These are phyloP conservation scores for Notolabrus celidotus DNA, from an alignment of 2,797 vertebrate species.

Conservation along the genomic window DNA sequence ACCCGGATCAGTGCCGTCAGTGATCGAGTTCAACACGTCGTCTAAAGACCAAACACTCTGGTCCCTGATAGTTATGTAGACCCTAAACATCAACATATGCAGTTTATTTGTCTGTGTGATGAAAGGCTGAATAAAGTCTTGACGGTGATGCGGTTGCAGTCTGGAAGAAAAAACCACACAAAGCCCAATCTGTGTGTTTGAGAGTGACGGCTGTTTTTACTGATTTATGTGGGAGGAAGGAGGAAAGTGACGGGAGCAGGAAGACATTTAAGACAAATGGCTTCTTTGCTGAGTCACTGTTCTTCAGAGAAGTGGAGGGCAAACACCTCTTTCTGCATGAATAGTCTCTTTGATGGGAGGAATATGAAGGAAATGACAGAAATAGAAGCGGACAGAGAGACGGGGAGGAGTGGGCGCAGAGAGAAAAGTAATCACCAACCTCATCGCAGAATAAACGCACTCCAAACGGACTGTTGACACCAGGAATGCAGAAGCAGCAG, in stretches of 20 bases:
- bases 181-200: not conserved
- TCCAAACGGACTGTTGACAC: not conserved
- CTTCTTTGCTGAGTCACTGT: constrained; percentile 11
- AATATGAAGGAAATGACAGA: not conserved
- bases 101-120: too few relatives aligned
- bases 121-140: too few relatives aligned
- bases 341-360: not conserved
- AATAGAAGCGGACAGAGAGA: not conserved
- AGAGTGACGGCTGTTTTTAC: not conserved
- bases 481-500: not conserved
- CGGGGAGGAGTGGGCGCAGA: not conserved
- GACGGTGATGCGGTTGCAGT: too few relatives aligned
- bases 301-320: not conserved
- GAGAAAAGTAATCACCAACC: not conserved
- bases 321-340: not conserved
- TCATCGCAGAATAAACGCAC: not conserved
- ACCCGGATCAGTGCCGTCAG: too few relatives aligned
- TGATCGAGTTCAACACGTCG: too few relatives aligned
- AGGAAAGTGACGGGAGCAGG: not conserved
- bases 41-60: too few relatives aligned
- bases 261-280: constrained; percentile 12
- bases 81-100: too few relatives aligned
- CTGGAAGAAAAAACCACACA: not conserved
- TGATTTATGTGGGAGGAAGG: constrained; percentile 9
- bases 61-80: too few relatives aligned